phyloP scores from a whole-genome alignment of 2,113 vertebrate species.

The Thinocorus orbignyianus region DNA sequence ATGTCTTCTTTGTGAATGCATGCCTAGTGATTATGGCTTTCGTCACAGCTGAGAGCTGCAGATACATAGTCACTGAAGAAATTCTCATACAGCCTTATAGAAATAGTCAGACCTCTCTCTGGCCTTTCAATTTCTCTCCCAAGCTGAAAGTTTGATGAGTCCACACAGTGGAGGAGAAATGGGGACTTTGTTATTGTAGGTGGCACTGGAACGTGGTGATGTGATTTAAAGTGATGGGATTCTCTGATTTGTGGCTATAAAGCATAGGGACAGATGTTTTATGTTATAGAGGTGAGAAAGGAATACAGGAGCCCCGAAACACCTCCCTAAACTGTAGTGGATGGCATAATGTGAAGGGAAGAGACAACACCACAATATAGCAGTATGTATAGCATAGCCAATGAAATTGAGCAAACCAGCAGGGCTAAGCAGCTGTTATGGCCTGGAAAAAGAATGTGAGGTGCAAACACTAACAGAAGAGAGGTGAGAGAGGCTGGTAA shows the following conservation, averaged over 20 bases:
- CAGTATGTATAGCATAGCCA: neutral
- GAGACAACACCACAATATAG: neutral
- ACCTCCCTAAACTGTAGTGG: neutral
- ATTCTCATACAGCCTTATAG: neutral
- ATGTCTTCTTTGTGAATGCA: neutral
- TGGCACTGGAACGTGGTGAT: neutral
- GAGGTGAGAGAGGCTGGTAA: neutral
- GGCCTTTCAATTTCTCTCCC: neutral
- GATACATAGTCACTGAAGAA: neutral
- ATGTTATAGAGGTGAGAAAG: neutral
- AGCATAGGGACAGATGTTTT: neutral
- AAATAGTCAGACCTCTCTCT: neutral
- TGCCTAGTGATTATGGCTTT: neutral
- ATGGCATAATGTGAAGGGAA: neutral
- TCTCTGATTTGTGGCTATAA: neutral
- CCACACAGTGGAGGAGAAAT: neutral
- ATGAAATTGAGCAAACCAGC: neutral
- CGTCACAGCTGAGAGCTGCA: neutral
- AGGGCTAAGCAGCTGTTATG: neutral
- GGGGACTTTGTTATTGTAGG: neutral
- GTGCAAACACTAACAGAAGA: neutral
- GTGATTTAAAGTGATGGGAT: neutral
- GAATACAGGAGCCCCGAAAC: neutral
- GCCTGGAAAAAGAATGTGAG: neutral
- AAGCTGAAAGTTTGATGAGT: neutral